A percentile compares a stretch with the other conserved stretches of the same genome.
Evolutionary conservation across 2,888 invertebrate genomes (phyloP).

Genomic region (Dolomedes plantarius): DNA sequence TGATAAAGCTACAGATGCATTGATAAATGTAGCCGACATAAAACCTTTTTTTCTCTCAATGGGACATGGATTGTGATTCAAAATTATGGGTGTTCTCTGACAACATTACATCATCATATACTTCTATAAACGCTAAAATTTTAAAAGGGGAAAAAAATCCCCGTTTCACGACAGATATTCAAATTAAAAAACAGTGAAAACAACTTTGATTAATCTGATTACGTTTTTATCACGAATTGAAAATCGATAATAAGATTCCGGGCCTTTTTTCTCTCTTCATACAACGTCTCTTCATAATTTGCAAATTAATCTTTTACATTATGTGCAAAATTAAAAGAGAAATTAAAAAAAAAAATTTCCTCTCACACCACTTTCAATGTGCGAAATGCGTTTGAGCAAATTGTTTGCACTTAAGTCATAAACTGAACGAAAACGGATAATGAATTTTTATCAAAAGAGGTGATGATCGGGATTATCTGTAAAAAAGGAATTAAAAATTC

Average conservation of each 20-base stretch:
- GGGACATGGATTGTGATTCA: too few relatives aligned
- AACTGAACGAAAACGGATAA: slow-evolving; percentile 60
- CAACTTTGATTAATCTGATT: slow-evolving; percentile 62
- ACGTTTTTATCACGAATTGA: slow-evolving; percentile 53
- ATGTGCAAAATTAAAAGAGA: slow-evolving; percentile 29
- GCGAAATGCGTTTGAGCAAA: slow-evolving; percentile 45
- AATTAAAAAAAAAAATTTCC: slow-evolving; percentile 20
- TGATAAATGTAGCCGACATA: too few relatives aligned
- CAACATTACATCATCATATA: too few relatives aligned
- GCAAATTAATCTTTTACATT: slow-evolving; percentile 64
- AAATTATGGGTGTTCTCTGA: too few relatives aligned
- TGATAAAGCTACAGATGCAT: too few relatives aligned
- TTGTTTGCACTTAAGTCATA: slow-evolving; percentile 63
- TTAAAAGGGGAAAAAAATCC: neutral
- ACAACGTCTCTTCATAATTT: slow-evolving; percentile 51
- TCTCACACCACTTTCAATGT: slow-evolving; percentile 9
- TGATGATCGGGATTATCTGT: slow-evolving; percentile 55
- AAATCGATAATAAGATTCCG: slow-evolving; percentile 54
- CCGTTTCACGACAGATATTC: neutral
- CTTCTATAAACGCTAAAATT: too few relatives aligned
- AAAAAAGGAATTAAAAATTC: slow-evolving; percentile 36
- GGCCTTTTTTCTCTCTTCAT: slow-evolving; percentile 26
- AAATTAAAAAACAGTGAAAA: slow-evolving; percentile 32
- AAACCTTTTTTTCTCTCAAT: too few relatives aligned
- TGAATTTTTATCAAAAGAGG: slow-evolving; percentile 63